Base-by-base conservation (phyloP, 1,140 invertebrate genomes). In the Neotoxoptera formosana region DNA sequence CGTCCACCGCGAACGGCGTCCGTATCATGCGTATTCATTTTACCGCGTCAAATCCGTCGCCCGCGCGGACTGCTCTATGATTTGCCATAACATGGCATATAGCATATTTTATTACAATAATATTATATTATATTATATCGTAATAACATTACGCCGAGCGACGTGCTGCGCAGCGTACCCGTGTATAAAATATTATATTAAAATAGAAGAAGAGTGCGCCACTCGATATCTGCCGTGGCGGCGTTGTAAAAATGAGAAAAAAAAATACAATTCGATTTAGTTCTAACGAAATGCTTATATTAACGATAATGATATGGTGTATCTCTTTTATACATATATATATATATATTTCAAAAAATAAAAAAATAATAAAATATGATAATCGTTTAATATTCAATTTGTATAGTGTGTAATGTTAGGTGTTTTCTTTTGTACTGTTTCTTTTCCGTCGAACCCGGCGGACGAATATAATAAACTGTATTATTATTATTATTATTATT, bases 351-450 rank as follows among this genome's bases (percentile, higher is more conserved):
- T 67, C 60, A 67, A 67, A 67, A 67, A 67, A 30, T n/a, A 67
- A 67, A 67, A 67, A 56, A 8, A 14, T 76, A 23, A 23, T 23
- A 51, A 89, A 23, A 51, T 89, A 89, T 51, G n/a, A 51, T 34
- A 89, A 89, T 89, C 47, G 47, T 89, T 34, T 53, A 89, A 89
- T 51, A 88, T 76, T 76, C 87, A 36, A 89, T 89, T 89, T 89
- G 87, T 90, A 56, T 56, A 90, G 88, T 36, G 88, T 90, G 36
- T 47, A 86, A 86, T 90, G 45, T 89, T 89, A 89, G 87, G 25
- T n/a, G 45, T 89, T 89, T 89, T 56, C 88, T 90, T 90, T 90
- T 56, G 48, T 90, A 90, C 88, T 56, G 88, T 90, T 90, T 89
- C 87, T 53, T 89, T 90, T 53, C 51, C 30, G 84, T 47, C 84